Conservation (phyloP, 1,140 invertebrate genomes). For the Drosophila arawakana region DNA sequence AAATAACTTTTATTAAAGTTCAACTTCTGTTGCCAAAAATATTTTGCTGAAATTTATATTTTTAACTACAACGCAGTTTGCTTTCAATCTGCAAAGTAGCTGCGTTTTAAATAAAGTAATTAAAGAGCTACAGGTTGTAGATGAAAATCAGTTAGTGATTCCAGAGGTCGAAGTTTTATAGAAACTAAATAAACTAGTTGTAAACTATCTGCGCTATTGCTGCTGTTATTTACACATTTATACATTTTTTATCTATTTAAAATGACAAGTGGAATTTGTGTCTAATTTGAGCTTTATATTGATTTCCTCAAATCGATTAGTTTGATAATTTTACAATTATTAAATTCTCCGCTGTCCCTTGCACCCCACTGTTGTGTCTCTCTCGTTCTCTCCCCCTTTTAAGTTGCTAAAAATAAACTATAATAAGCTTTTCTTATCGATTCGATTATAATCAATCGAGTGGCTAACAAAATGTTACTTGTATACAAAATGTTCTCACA, state of each 20-base stretch:
- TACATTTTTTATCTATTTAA: too few species aligned
- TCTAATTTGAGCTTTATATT: conserved; percentile 3
- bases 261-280: too few species aligned
- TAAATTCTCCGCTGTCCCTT: not conserved
- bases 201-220: too few species aligned
- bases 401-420: conserved; percentile 25
- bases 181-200: too few species aligned
- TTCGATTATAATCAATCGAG: conserved; percentile 51
- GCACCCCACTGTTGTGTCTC: not conserved
- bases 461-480: conserved; percentile 20
- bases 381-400: not conserved
- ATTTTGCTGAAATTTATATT: not conserved
- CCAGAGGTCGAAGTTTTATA: too few species aligned
- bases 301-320: conserved; percentile 29
- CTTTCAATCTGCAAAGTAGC: too few species aligned
- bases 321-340: conserved; percentile 19
- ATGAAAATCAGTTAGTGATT: too few species aligned
- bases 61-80: too few species aligned
- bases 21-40: not conserved
- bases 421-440: conserved; percentile 43
- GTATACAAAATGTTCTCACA: conserved; percentile 18
- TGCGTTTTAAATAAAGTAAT: too few species aligned
- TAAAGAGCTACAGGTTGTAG: too few species aligned
- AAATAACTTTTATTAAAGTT: conserved; percentile 18
- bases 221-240: too few species aligned